A percentile compares a stretch with the other conserved stretches of the same genome.
Evolutionary conservation across 1,140 invertebrate species (phyloP).

Genomic region (Drosophila pectinifera): DNA sequence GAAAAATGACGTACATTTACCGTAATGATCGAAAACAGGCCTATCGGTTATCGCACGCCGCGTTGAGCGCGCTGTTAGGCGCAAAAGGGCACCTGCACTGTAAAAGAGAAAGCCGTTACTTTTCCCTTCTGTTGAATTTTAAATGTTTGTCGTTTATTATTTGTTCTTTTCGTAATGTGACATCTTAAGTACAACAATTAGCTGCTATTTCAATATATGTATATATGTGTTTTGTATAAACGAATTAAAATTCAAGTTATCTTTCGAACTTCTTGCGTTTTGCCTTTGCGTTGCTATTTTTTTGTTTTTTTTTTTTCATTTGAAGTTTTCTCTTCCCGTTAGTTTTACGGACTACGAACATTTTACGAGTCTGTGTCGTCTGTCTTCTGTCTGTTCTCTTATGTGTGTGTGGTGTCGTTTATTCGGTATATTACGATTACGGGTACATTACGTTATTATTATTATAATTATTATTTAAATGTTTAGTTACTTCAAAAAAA

Average conservation of each 20-base stretch:
- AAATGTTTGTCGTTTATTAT: conserved; percentile 78
- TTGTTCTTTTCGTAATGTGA: conserved; percentile 72
- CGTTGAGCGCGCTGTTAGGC: background rate
- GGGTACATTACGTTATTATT: conserved; percentile 34
- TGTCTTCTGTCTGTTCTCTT: conserved; percentile 1
- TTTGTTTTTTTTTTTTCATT: background rate
- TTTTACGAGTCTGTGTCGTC: conserved; percentile 1
- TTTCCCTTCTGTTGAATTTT: conserved; percentile 62
- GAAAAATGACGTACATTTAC: background rate
- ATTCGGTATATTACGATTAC: conserved; percentile 41
- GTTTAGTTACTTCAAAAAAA: conserved; percentile 66
- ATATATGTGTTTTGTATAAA: conserved; percentile 69
- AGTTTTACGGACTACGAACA: conserved; percentile 29
- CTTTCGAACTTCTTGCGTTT: conserved; percentile 12
- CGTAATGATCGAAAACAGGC: background rate
- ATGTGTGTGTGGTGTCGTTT: conserved; percentile 63
- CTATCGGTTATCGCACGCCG: background rate
- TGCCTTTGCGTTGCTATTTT: conserved; percentile 4
- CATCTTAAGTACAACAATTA: conserved; percentile 77
- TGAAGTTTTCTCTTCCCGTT: background rate
- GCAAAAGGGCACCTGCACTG: conserved; percentile 4
- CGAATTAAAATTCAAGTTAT: conserved; percentile 76
- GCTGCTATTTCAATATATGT: conserved; percentile 62
- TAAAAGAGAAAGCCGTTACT: background rate
- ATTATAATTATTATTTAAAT: conserved; percentile 34